Percentiles rank a stretch among this genome's conserved stretches.
phyloP scores from a whole-genome alignment of 2,888 invertebrate genomes.

The Brenthis daphne region DNA sequence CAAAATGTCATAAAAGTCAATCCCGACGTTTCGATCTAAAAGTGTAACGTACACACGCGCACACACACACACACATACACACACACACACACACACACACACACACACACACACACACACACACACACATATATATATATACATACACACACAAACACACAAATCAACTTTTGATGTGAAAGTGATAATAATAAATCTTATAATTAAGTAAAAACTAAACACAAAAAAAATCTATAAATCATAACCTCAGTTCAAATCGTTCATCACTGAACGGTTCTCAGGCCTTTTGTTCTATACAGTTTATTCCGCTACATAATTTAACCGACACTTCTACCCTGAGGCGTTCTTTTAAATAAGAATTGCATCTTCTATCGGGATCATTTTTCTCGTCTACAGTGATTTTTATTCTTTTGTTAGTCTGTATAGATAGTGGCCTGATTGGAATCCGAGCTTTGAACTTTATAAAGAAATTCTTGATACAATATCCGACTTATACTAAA shows the following conservation, averaged over 20 bases:
- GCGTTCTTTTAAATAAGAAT: constrained; percentile 36
- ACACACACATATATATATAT: too few species aligned
- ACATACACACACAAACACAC: too few species aligned
- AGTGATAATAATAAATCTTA: too few species aligned
- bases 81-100: too few species aligned
- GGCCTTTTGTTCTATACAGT: constrained; percentile 23
- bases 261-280: constrained; percentile 9
- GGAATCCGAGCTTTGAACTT: constrained; percentile 49
- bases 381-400: constrained; percentile 47
- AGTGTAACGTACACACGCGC: too few species aligned
- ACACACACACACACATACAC: too few species aligned
- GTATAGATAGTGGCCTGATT: constrained; percentile 51
- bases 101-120: too few species aligned
- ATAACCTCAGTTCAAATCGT: constrained; percentile 2
- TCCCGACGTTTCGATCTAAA: too few species aligned
- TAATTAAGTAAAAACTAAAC: neutral
- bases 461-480: constrained; percentile 26
- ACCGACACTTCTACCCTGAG: constrained; percentile 26
- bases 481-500: constrained; percentile 32
- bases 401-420: constrained; percentile 37
- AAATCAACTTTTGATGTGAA: too few species aligned
- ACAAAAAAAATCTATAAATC: constrained; percentile 3
- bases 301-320: constrained; percentile 31
- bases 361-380: constrained; percentile 37
- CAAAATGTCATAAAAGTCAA: too few species aligned